Evolutionary conservation across 2,888 invertebrate genomes (phyloP), one percentile per base, ranked within the genome.

Genomic region (Entomobrya multifasciata): DNA sequence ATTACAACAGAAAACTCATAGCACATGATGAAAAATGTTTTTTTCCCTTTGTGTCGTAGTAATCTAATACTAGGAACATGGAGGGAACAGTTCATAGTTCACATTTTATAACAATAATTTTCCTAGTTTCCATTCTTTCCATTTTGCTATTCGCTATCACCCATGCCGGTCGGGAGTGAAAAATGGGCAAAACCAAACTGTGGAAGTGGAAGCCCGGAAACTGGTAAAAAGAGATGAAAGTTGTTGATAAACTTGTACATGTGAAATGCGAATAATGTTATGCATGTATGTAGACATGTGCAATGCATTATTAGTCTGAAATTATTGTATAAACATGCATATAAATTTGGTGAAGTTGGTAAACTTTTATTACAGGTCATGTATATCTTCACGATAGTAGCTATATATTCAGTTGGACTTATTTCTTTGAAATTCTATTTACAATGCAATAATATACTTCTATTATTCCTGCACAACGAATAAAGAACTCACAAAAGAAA

Each of bases 181-280:
- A 83, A 83, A 83, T 83, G 83, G 83, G 83, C 76, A 76, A 76
- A 44, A 17, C 76, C 65, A 67, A 70, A 65, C 52, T 83, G 30
- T 57, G 74, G 15, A 82, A 65, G 30, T 57, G 74, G 15, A 82
- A 65, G 55, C 44, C 83, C 76, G 83, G 76, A 83, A 83, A 17
- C 76, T 52, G 76, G 76, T 1, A 55, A 82, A n/a, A n/a, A 62
- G 72, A 83, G 83, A 83, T 83, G 76, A 52, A 83, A 77, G 76
- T 55, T 65, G 62, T 47, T 83, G 83, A 83, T 83, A 83, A 83
- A 65, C 30, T 49, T 65, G 65, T 79, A 3, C 30, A 49, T 74
- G 74, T 74, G 52, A 25, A 70, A 11, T 22, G 20, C 76, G 20
- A 52, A n/a, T 57, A 36, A 65, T 30, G 13, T 20, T 44, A 10